Evolutionary conservation across 1,140 invertebrate species (phyloP).

Genomic region (Cydia amplana): DNA sequence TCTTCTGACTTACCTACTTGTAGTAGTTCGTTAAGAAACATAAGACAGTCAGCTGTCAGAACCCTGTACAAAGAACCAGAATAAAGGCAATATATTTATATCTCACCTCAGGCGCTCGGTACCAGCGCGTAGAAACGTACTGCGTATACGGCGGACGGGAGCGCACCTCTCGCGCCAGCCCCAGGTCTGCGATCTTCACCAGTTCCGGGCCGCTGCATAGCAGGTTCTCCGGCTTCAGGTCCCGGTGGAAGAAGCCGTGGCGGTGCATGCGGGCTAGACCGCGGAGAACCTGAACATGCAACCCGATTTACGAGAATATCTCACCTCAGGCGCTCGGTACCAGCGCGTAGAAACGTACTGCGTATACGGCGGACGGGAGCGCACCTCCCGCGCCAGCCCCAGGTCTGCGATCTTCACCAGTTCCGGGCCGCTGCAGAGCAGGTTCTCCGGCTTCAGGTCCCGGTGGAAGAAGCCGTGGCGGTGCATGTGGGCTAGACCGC

Average conservation of each 20-base stretch:
- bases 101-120: no score
- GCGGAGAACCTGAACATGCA: no score
- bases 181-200: conserved; percentile 99
- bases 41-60: no score
- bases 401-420: conserved; percentile 99
- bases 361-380: conserved; percentile 98
- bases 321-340: no score
- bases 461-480: conserved; percentile 99
- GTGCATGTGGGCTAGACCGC: conserved; percentile 99
- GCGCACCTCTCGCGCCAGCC: conserved; percentile 95
- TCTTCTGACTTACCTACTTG: no score
- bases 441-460: conserved; percentile 98
- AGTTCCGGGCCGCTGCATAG: conserved; percentile 97
- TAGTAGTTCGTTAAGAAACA: no score
- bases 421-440: conserved; percentile 97
- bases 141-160: conserved; percentile 99
- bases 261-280: conserved; percentile 99
- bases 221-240: conserved; percentile 98
- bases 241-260: conserved; percentile 98
- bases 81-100: no score
- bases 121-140: conserved; percentile 84
- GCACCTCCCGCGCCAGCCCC: conserved; percentile 96
- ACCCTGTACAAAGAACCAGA: no score
- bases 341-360: conserved; percentile 89
- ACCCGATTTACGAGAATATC: no score